These are phyloP conservation scores for Chaenodraco wilsoni DNA, from an alignment of 2,797 vertebrate species.

Conservation along the genomic window DNA sequence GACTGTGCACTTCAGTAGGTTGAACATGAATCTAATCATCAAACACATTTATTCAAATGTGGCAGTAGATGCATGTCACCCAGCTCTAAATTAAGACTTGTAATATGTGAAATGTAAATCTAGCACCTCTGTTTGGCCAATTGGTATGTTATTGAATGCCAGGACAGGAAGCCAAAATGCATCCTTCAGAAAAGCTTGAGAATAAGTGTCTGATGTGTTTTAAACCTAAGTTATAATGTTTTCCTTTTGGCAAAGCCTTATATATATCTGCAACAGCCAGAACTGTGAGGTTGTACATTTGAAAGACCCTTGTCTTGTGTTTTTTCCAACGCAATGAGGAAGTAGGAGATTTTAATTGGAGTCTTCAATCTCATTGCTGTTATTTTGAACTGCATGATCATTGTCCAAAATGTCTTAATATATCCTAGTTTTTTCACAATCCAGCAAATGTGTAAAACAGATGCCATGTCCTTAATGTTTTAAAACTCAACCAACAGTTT, in stretches of 20 bases:
- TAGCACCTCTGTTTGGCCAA: not conserved
- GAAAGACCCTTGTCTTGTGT: not conserved
- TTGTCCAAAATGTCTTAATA: not conserved
- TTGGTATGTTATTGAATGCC: conserved; percentile 1
- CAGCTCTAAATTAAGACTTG: not conserved
- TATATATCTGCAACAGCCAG: not conserved
- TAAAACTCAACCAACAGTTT: not conserved
- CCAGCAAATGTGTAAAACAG: not conserved
- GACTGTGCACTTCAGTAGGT: not conserved
- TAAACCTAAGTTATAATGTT: not conserved
- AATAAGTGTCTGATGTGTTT: conserved; percentile 7
- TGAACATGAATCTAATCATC: not conserved
- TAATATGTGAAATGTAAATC: conserved; percentile 5
- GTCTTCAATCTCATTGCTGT: not conserved
- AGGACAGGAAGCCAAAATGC: conserved; percentile 6
- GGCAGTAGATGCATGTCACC: not conserved
- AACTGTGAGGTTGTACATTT: not conserved
- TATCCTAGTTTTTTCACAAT: not conserved
- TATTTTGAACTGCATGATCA: not conserved
- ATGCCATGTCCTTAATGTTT: not conserved
- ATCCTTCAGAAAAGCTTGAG: conserved; percentile 13
- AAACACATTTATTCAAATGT: not conserved
- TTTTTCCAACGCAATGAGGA: not conserved
- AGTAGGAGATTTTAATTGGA: not conserved
- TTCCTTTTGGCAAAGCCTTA: not conserved